Percentiles rank a stretch among this genome's conserved stretches.
phyloP scores from a whole-genome alignment of 2,888 invertebrate species.

The Furcula furcula region DNA sequence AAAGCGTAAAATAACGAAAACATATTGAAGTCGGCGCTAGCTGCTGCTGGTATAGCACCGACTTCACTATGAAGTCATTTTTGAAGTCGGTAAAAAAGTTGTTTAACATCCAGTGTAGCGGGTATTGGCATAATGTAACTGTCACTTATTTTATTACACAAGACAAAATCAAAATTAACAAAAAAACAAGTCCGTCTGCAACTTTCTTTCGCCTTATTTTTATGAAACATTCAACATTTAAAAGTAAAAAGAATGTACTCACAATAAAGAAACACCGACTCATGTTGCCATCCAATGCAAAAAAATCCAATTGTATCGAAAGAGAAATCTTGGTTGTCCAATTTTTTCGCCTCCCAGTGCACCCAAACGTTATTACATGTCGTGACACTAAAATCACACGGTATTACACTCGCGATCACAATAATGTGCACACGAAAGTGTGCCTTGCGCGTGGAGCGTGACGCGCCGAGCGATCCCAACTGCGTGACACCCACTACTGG shows the following conservation, averaged over 20 bases:
- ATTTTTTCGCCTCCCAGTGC: slow-evolving; percentile 16
- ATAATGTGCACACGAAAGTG: slow-evolving; percentile 1
- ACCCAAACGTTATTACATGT: slow-evolving; percentile 26
- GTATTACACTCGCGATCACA: slow-evolving; percentile 2
- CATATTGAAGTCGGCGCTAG: too few relatives aligned
- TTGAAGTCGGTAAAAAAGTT: too few relatives aligned
- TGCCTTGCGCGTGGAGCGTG: not conserved
- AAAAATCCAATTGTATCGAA: slow-evolving; percentile 26
- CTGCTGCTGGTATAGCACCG: too few relatives aligned
- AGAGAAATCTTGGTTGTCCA: slow-evolving; percentile 27
- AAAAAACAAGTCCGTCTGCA: too few relatives aligned
- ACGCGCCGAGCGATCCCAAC: not conserved
- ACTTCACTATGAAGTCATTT: too few relatives aligned
- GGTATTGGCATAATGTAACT: too few relatives aligned
- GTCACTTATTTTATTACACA: too few relatives aligned
- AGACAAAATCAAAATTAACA: too few relatives aligned
- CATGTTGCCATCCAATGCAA: slow-evolving; percentile 24
- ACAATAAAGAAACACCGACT: slow-evolving; percentile 20
- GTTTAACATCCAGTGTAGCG: too few relatives aligned
- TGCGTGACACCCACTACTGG: too few relatives aligned
- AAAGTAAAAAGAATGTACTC: slow-evolving; percentile 13
- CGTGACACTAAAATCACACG: slow-evolving; percentile 24
- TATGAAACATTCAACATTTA: not conserved
- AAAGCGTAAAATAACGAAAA: too few relatives aligned
- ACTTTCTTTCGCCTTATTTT: not conserved